Base-by-base conservation (phyloP, 2,888 invertebrate species). In the Autographa pulchrina region DNA sequence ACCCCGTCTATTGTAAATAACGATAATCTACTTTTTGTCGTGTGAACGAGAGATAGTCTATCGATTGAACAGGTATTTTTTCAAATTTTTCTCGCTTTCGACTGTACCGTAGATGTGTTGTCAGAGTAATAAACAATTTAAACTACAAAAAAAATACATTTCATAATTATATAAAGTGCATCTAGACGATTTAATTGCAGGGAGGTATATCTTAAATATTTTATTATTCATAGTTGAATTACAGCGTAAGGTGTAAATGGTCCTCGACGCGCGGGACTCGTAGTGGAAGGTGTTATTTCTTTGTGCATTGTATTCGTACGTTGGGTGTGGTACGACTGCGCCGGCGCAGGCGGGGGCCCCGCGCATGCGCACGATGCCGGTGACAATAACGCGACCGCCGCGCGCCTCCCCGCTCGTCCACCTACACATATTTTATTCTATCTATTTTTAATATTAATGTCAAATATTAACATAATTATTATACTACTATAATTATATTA, bases 91-190 rank as follows among this genome's bases (percentile, higher is more conserved):
- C 95, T 96, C 96, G 95, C 96, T 95, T 94, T 96, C 94, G 91
- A 94, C 95, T 95, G 94, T 96, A 96, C 94, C 92, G 95, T 96
- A 96, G 96, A 95, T 94, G 95, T 96, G 95, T 96, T 96, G 93
- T 95, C 95, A 94, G 91, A 91, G 88, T 93, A 93, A 92, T 94
- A 93, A 93, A 93, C 90, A 80, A 92, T 92, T 90, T 92, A 95
- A 94, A 93, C 92, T 93, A 92, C 91, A 94, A 93, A 85, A 91
- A 91, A 93, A 93, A 92, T 91, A 94, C 93, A 94, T 94, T 94
- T 94, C 94, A 92, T 95, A 93, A 93, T 92, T 89, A 93, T 92
- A 92, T 92, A 92, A 92, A 89, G 90, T 89, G 92, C 95, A 94
- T 94, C 92, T 95, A 95, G 95, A 92, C 89, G 88, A 92, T 93